A percentile compares a stretch with the other conserved stretches of the same genome.
phyloP scores from a whole-genome alignment of 2,888 invertebrate species.

The Watsonalla binaria region DNA sequence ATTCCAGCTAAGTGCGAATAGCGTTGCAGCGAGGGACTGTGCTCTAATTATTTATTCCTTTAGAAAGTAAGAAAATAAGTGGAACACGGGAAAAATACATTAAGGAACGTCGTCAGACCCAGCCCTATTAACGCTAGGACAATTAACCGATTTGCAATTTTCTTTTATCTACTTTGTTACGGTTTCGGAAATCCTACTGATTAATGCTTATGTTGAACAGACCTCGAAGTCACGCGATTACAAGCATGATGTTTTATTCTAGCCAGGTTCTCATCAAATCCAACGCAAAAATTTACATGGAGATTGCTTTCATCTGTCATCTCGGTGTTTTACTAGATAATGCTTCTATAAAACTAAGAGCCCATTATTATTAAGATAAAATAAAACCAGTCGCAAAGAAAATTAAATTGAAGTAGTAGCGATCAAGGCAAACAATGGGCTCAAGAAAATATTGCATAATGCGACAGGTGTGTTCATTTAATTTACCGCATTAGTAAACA shows the following conservation, averaged over 20 bases:
- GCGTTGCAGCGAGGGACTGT: background rate
- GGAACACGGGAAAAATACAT: background rate
- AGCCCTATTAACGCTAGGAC: background rate
- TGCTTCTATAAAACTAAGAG: too few species aligned
- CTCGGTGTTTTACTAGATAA: too few species aligned
- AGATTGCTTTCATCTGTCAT: too few species aligned
- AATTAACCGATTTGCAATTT: background rate
- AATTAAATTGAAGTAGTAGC: background rate
- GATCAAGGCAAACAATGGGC: background rate
- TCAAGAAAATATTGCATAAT: background rate
- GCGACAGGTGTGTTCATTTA: background rate
- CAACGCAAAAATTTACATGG: too few species aligned
- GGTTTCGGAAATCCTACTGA: background rate
- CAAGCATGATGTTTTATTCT: too few species aligned
- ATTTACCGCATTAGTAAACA: background rate
- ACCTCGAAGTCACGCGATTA: too few species aligned
- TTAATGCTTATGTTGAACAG: too few species aligned
- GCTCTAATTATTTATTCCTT: background rate
- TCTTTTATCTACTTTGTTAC: background rate
- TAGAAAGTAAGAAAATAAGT: background rate
- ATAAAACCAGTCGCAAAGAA: background rate
- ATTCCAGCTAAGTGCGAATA: too few species aligned
- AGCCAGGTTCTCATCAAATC: too few species aligned
- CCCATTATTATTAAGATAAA: too few species aligned
- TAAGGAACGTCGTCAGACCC: background rate